Percentiles rank a stretch among this genome's conserved stretches.
These are phyloP conservation scores for Podargus strigoides DNA, from an alignment of 2,797 vertebrate genomes.

Conservation along the genomic window DNA sequence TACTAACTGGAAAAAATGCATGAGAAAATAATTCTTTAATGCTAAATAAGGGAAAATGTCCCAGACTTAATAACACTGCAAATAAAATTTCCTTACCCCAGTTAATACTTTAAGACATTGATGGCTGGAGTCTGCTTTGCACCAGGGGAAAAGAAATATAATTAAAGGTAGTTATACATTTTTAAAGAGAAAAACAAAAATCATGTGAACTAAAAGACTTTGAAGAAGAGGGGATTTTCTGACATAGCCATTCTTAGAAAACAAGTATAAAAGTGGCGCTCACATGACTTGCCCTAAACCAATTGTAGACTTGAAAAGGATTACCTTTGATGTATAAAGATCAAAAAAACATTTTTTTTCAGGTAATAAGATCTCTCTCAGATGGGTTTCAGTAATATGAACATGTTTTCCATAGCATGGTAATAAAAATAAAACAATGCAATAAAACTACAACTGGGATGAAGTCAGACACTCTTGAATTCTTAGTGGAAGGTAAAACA, in stretches of 20 bases:
- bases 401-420: conserved; percentile 34
- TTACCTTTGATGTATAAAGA: conserved; percentile 73
- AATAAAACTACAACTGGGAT: conserved; percentile 33
- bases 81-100: neutral
- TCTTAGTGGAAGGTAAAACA: neutral
- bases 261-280: neutral
- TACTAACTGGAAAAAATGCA: neutral
- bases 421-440: conserved; percentile 61
- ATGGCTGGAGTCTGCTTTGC: neutral
- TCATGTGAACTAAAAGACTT: neutral
- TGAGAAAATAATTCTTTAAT: neutral
- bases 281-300: neutral
- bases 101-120: neutral
- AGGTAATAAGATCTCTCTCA: conserved; percentile 71
- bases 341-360: conserved; percentile 68
- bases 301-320: conserved; percentile 26
- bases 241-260: neutral
- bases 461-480: neutral
- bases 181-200: neutral
- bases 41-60: neutral
- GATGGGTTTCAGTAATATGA: conserved; percentile 64
- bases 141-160: neutral
- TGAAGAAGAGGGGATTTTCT: neutral
- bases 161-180: neutral
- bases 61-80: neutral